Conservation (phyloP, 2,113 vertebrate genomes). For the Felis chaus region DNA sequence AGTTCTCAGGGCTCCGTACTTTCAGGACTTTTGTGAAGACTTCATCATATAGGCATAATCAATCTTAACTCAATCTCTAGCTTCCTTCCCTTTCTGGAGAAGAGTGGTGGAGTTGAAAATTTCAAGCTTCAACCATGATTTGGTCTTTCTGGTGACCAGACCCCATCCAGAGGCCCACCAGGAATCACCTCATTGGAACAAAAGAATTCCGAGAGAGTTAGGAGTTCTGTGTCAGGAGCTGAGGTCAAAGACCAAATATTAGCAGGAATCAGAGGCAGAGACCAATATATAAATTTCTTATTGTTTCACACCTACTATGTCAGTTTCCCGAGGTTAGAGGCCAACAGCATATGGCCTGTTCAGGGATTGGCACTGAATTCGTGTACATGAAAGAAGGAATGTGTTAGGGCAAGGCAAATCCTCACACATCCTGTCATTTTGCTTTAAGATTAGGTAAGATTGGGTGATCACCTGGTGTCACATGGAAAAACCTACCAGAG, state of each 20-base stretch:
- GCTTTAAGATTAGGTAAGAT: neutral
- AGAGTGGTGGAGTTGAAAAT: neutral
- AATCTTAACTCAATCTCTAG: neutral
- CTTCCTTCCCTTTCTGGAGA: neutral
- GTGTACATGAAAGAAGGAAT: neutral
- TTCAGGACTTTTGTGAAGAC: neutral
- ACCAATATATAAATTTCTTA: neutral
- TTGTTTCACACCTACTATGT: neutral
- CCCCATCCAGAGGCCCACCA: neutral
- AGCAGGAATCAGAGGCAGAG: neutral
- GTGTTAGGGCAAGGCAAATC: neutral
- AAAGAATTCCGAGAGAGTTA: neutral
- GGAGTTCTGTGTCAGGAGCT: neutral
- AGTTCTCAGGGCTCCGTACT: neutral
- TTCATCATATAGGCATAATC: neutral
- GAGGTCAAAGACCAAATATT: neutral
- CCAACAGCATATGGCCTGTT: neutral
- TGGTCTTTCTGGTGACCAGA: neutral
- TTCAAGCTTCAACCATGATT: neutral
- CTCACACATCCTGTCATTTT: neutral
- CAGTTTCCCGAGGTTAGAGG: neutral
- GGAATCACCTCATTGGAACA: neutral
- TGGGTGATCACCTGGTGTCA: neutral
- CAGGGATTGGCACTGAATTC: neutral
- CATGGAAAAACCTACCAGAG: neutral